Evolutionary conservation across 2,113 vertebrate species (phyloP).

Genomic region (Spheniscus mendiculus): DNA sequence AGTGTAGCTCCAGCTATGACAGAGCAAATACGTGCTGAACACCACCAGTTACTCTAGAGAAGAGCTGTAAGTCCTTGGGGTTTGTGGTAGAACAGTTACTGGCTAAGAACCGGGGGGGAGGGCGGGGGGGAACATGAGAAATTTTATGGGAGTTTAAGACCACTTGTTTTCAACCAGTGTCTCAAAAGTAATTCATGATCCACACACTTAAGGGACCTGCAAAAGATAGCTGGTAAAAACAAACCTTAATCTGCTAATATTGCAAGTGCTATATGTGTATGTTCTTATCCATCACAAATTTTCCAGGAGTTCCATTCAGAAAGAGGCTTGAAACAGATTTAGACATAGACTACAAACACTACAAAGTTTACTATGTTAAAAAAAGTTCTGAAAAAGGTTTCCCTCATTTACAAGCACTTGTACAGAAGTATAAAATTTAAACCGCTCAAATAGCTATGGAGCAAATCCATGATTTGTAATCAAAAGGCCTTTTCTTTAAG

Average conservation of each 20-base stretch:
- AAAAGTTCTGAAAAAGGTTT: background rate
- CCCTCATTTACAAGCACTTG: background rate
- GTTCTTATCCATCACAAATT: background rate
- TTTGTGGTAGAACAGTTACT: background rate
- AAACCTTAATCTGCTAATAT: background rate
- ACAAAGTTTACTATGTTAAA: background rate
- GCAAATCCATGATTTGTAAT: background rate
- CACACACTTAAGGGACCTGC: background rate
- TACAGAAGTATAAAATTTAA: background rate
- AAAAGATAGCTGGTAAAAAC: background rate
- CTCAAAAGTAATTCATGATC: too few species aligned
- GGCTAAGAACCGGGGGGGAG: background rate
- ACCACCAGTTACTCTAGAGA: background rate
- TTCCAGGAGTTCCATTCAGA: background rate
- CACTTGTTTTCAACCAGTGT: background rate
- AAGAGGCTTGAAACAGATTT: background rate
- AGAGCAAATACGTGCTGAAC: background rate
- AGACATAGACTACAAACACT: background rate
- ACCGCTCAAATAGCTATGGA: background rate
- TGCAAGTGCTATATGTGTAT: background rate
- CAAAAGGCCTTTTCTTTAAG: background rate
- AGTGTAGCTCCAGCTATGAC: background rate
- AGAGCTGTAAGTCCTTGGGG: background rate
- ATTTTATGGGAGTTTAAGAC: background rate
- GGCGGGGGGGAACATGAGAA: too few species aligned